Evolutionary conservation across 2,113 vertebrate species (phyloP).

Genomic region (Misgurnus anguillicaudatus): DNA sequence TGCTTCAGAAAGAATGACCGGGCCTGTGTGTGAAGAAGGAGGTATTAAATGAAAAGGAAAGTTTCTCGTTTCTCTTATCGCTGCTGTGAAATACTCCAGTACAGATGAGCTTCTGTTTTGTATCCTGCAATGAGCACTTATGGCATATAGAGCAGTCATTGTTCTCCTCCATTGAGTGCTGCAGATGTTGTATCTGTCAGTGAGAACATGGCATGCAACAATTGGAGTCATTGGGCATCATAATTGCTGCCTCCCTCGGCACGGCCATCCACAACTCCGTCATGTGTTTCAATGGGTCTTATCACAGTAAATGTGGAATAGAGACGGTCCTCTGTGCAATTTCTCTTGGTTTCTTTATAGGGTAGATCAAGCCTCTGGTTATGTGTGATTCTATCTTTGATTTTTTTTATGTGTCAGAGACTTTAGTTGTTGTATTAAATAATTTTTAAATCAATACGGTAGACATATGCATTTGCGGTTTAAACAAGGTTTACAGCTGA

Average conservation of each 20-base stretch:
- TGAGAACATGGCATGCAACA: slow-evolving; percentile 25
- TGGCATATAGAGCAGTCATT: slow-evolving; percentile 37
- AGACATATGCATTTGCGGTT: too few species aligned
- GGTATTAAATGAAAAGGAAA: neutral
- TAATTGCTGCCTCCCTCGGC: slow-evolving; percentile 27
- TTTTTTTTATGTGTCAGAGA: too few species aligned
- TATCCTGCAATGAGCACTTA: slow-evolving; percentile 24
- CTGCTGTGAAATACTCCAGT: slow-evolving; percentile 38
- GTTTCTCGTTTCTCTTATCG: slow-evolving; percentile 32
- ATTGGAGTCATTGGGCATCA: slow-evolving; percentile 46
- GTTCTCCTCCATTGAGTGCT: slow-evolving; percentile 21
- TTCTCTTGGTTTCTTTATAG: too few species aligned
- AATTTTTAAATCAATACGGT: too few species aligned
- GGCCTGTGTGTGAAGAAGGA: slow-evolving; percentile 30
- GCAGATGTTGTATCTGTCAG: slow-evolving; percentile 31
- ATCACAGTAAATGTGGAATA: slow-evolving; percentile 21
- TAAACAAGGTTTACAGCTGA: too few species aligned
- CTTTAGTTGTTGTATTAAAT: too few species aligned
- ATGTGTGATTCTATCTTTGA: neutral
- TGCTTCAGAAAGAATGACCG: slow-evolving; percentile 12
- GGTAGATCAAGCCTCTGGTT: too few species aligned
- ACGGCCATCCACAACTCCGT: slow-evolving; percentile 3
- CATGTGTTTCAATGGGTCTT: slow-evolving; percentile 15
- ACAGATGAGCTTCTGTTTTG: slow-evolving; percentile 48
- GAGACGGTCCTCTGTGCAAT: neutral